Percentiles rank a stretch among this genome's conserved stretches.
Evolutionary conservation across 2,797 vertebrate genomes (phyloP).

Genomic region (Sebastes vulpes): DNA sequence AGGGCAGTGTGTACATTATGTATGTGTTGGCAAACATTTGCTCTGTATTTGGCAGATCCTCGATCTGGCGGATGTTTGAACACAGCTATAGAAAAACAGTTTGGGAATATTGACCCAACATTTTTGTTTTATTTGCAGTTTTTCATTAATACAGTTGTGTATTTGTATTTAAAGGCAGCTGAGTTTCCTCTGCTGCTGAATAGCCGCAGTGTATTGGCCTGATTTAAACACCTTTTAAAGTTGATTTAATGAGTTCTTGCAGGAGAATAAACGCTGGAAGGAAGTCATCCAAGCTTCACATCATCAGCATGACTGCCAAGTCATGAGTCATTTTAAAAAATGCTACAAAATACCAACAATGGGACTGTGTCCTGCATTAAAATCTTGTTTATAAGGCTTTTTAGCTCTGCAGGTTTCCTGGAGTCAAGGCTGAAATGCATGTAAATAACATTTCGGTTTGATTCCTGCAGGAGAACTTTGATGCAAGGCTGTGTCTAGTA

Average conservation of each 20-base stretch:
- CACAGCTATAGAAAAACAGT: neutral
- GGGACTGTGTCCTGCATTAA: neutral
- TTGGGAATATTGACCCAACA: neutral
- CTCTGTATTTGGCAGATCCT: neutral
- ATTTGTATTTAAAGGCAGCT: neutral
- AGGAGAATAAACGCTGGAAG: neutral
- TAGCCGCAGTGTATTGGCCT: neutral
- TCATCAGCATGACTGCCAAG: neutral
- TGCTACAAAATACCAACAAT: neutral
- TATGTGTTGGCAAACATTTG: neutral
- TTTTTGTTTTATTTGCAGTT: neutral
- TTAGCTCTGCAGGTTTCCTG: neutral
- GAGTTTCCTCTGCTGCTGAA: neutral
- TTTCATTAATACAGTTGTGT: neutral
- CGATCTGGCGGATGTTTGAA: neutral
- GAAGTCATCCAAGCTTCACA: neutral
- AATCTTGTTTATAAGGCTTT: neutral
- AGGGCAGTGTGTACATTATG: neutral
- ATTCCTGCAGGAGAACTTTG: neutral
- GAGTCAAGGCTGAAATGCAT: neutral
- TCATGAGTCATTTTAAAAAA: neutral
- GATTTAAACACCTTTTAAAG: neutral
- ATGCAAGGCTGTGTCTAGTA: neutral
- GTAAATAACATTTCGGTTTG: neutral
- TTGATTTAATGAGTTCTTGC: neutral